These are phyloP conservation scores for Cyanistes caeruleus DNA, from an alignment of 2,113 vertebrate genomes.

Conservation along the genomic window DNA sequence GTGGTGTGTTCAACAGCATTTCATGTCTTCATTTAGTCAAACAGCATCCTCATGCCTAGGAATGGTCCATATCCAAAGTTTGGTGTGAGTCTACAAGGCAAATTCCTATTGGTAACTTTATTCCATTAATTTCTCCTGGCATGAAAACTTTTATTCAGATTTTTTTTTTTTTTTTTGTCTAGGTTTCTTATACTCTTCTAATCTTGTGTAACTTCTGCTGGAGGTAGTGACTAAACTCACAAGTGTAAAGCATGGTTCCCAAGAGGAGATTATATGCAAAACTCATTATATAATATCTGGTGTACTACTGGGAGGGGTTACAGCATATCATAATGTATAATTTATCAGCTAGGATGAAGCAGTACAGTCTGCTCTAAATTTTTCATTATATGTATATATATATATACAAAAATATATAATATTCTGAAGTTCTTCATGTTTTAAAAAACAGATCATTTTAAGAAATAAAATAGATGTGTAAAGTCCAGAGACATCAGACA, in stretches of 20 bases:
- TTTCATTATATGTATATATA: neutral
- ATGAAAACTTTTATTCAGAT: neutral
- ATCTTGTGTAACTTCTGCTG: neutral
- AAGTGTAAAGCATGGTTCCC: neutral
- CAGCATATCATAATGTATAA: neutral
- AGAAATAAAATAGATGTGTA: neutral
- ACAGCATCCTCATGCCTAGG: rapidly evolving
- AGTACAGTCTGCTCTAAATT: neutral
- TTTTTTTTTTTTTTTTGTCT: neutral
- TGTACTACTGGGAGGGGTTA: neutral
- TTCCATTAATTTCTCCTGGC: neutral
- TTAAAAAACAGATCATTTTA: neutral
- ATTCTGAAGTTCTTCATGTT: neutral
- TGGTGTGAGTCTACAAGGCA: neutral
- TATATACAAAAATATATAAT: neutral
- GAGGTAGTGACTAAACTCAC: neutral
- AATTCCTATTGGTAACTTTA: neutral
- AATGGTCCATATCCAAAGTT: neutral
- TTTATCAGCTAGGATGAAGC: neutral
- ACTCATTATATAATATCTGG: neutral
- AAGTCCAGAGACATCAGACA: neutral
- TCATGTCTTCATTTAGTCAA: neutral
- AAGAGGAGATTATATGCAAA: neutral
- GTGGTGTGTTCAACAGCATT: neutral
- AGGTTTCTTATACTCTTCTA: neutral